phyloP scores from a whole-genome alignment of 2,888 invertebrate species.

The Petrophora chlorosata region DNA sequence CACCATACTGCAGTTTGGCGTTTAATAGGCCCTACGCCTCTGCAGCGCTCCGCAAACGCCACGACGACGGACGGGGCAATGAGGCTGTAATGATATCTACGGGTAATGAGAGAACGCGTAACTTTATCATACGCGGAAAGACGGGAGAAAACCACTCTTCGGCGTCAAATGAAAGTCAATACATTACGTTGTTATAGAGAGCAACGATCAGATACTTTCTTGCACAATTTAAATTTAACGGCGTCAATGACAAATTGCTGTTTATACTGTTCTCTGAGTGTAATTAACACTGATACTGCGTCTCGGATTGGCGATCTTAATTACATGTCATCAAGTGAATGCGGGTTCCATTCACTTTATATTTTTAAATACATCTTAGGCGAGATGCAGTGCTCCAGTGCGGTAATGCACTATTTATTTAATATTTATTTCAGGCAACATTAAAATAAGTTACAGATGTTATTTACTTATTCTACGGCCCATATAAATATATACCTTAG shows the following conservation, averaged over 20 bases:
- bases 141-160: slow-evolving; percentile 68
- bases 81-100: slow-evolving; percentile 63
- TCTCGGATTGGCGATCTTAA: background rate
- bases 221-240: slow-evolving; percentile 57
- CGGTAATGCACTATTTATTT: too few species aligned
- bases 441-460: too few species aligned
- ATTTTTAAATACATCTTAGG: too few species aligned
- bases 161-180: slow-evolving; percentile 73
- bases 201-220: slow-evolving; percentile 64
- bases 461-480: too few species aligned
- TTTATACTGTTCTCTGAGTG: slow-evolving; percentile 27
- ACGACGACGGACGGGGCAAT: slow-evolving; percentile 40
- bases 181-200: slow-evolving; percentile 55
- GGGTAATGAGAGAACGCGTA: slow-evolving; percentile 67
- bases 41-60: slow-evolving; percentile 52
- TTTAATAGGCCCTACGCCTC: slow-evolving; percentile 46
- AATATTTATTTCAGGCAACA: too few species aligned
- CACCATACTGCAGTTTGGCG: slow-evolving; percentile 7
- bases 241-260: slow-evolving; percentile 46
- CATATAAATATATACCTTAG: too few species aligned
- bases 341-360: too few species aligned
- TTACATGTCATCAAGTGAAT: background rate
- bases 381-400: too few species aligned
- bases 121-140: slow-evolving; percentile 71
- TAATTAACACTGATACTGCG: slow-evolving; percentile 21